Evolutionary conservation across 2,888 invertebrate species (phyloP), one percentile per base, ranked within the genome.

Genomic region (Galerucella nymphaeae): DNA sequence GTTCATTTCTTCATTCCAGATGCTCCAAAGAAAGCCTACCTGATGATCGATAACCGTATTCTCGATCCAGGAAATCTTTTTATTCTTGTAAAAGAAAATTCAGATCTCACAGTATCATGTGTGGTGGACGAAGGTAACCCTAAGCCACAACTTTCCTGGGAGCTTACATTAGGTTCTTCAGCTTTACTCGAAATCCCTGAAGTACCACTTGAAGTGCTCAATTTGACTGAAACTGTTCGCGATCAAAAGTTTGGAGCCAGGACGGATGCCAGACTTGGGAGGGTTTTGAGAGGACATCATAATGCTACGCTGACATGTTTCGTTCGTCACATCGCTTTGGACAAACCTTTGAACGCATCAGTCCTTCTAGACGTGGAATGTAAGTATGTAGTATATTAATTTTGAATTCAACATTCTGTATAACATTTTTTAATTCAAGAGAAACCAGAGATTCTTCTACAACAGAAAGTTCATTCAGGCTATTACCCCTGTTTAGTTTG

Each of bases 41-140:
- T 96, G 81, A 91, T 95, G 83, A 94, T 96, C 85, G 96, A 96
- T 86, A 94, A 95, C 53, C 89, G 94, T 61, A 91, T 95, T 30
- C 88, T 95, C 82, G 95, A 95, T 87, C 93, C 95, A 0, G 94
- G 95, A 77, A 95, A 95, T 87, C 92, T 93, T 76, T 95, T 95
- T 89, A 93, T 95, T 80, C 96, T 96, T 0, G 95, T 96, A 20
- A 90, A 94, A 80, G 96, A 96, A 85, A 94, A 94, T 84, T 93
- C 93, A 42, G 93, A 94, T 82, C 88, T 96, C 48, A 93, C 93
- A 74, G 91, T 96, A 77, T 91, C 93, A 77, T 96, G 96, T 83
- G 92, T 95, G n/a, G 94, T 94, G 75, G 95, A 96, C 86, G 95
- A 95, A 86, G 92, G 92, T 59, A 90, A 93, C 81, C 93, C 93